Conservation (phyloP, 1,140 invertebrate species). For the Mactra quadrangularis region DNA sequence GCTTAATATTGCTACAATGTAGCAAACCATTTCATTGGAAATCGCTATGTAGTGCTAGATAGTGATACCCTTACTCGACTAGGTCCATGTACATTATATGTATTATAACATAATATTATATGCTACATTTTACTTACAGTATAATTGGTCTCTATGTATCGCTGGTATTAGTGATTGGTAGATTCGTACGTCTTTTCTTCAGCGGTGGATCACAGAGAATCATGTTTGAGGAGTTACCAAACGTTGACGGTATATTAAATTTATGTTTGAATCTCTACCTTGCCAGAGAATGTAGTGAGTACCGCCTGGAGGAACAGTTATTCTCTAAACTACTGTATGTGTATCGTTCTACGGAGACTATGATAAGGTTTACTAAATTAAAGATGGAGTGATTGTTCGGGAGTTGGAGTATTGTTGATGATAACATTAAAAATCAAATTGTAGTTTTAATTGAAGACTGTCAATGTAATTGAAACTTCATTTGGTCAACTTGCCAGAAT, state of each 20-base stretch:
- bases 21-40: too few species aligned
- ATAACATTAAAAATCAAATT: too few species aligned
- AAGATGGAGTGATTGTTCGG: conserved; percentile 58
- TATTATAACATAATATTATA: too few species aligned
- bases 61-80: too few species aligned
- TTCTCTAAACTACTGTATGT: conserved; percentile 99
- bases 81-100: too few species aligned
- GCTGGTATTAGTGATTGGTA: conserved; percentile 95
- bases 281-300: conserved; percentile 97
- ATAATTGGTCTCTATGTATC: conserved; percentile 99
- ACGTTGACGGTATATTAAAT: conserved; percentile 95
- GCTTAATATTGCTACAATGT: too few species aligned
- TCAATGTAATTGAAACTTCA: too few species aligned
- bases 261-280: conserved; percentile 98
- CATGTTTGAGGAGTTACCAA: conserved; percentile 98
- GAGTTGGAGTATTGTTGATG: too few species aligned
- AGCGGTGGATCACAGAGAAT: conserved; percentile 93
- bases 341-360: conserved; percentile 97
- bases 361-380: conserved; percentile 94
- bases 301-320: conserved; percentile 98
- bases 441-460: too few species aligned
- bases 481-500: too few species aligned
- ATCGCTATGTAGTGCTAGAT: too few species aligned
- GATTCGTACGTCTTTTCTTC: conserved; percentile 92
- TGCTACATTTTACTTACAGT: conserved; percentile 86